phyloP scores from a whole-genome alignment of 2,888 invertebrate genomes.

The Theodoxus fluviatilis region DNA sequence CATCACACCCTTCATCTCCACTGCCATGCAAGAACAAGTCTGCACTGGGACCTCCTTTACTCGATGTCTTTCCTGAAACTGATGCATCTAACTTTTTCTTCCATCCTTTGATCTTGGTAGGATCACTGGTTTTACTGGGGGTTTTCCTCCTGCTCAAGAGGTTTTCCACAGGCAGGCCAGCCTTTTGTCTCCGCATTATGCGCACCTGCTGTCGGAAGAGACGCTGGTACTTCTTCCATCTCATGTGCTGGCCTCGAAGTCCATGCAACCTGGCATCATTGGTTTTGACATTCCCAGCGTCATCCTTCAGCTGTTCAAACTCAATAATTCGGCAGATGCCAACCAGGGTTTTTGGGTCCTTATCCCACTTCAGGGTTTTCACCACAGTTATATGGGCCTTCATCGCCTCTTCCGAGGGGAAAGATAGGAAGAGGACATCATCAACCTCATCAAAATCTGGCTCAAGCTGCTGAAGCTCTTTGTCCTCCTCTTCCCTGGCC shows the following conservation, averaged over 20 bases:
- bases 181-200: constrained; percentile 20
- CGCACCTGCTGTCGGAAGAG: constrained; percentile 44
- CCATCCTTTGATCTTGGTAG: constrained; percentile 58
- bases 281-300: constrained; percentile 35
- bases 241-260: constrained; percentile 51
- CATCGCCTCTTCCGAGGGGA: constrained; percentile 46
- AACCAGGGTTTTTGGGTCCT: constrained; percentile 37
- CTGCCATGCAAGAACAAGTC: no score
- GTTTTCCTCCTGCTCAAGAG: constrained; percentile 1
- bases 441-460: constrained; percentile 59
- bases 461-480: constrained; percentile 30
- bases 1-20: not conserved
- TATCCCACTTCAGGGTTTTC: constrained; percentile 41
- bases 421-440: constrained; percentile 54
- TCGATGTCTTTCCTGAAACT: not conserved
- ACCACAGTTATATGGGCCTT: constrained; percentile 52
- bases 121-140: constrained; percentile 47
- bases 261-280: constrained; percentile 40
- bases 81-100: constrained; percentile 43
- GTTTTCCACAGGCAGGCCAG: not conserved
- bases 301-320: constrained; percentile 38
- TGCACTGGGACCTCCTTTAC: no score
- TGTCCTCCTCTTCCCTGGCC: constrained; percentile 26
- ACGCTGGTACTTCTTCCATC: constrained; percentile 48
- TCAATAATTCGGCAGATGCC: constrained; percentile 40